Conservation (phyloP, 2,797 vertebrate species). For the Mycteria americana region DNA sequence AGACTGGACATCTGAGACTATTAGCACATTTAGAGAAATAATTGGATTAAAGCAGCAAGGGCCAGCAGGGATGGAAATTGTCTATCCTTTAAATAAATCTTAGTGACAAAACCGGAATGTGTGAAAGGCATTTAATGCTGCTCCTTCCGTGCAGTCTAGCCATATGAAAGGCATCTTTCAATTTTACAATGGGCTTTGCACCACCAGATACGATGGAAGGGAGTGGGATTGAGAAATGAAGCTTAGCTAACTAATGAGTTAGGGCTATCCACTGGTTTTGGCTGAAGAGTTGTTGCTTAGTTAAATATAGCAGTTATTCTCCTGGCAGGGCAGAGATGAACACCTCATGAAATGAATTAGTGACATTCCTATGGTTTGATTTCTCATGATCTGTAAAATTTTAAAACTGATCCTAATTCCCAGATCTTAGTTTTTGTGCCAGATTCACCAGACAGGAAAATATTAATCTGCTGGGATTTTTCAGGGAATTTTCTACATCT, state of each 20-base stretch:
- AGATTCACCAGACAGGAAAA: constrained; percentile 57
- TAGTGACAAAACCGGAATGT: neutral
- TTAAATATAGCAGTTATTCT: constrained; percentile 41
- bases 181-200: neutral
- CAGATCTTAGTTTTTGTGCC: constrained; percentile 41
- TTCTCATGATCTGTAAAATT: constrained; percentile 61
- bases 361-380: constrained; percentile 54
- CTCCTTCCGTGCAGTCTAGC: neutral
- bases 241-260: constrained; percentile 38
- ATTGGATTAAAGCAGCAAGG: constrained; percentile 14
- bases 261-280: neutral
- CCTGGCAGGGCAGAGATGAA: constrained; percentile 19
- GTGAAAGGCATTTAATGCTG: neutral
- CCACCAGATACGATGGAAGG: constrained; percentile 4
- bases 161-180: constrained; percentile 3
- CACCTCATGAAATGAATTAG: constrained; percentile 59
- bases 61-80: neutral
- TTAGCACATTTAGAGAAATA: constrained; percentile 36
- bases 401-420: constrained; percentile 54
- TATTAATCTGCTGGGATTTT: constrained; percentile 55
- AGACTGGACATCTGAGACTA: constrained; percentile 33
- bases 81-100: constrained; percentile 1
- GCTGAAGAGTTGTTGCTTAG: neutral
- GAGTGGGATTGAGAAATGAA: constrained; percentile 35
- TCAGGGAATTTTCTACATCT: constrained; percentile 36